A percentile compares a stretch with the other conserved stretches of the same genome.
These are phyloP conservation scores for Amazona guildingii DNA, from an alignment of 2,113 vertebrate species.

Conservation along the genomic window DNA sequence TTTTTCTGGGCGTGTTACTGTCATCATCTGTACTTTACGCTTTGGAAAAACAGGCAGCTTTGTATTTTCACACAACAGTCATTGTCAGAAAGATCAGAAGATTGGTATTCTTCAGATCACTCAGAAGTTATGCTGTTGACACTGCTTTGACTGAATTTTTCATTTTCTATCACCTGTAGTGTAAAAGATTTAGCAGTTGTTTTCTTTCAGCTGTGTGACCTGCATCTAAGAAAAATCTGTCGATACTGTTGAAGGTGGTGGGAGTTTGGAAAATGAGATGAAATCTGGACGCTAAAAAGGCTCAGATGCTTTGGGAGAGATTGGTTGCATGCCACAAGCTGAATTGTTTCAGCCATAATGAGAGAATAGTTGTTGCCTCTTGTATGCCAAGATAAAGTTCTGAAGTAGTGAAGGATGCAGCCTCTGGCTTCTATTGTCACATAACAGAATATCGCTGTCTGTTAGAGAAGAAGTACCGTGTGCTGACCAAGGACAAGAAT, in stretches of 20 bases:
- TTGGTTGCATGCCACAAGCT: background rate
- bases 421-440: background rate
- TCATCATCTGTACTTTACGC: background rate
- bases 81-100: constrained; percentile 15
- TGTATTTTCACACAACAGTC: background rate
- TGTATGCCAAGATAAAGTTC: background rate
- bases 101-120: background rate
- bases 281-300: background rate
- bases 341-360: background rate
- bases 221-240: background rate
- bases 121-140: constrained; percentile 6
- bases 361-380: background rate
- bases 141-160: background rate
- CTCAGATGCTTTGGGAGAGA: background rate
- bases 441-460: background rate
- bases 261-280: background rate
- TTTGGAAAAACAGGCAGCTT: background rate
- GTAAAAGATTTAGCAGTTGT: background rate
- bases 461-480: background rate
- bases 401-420: background rate
- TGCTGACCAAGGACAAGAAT: background rate
- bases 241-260: rapidly evolving
- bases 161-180: background rate
- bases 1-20: background rate
- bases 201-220: background rate